Conservation (phyloP, 30 jellyfish, hydroid and myxozoan genomes). For the Turritopsis rubra region DNA sequence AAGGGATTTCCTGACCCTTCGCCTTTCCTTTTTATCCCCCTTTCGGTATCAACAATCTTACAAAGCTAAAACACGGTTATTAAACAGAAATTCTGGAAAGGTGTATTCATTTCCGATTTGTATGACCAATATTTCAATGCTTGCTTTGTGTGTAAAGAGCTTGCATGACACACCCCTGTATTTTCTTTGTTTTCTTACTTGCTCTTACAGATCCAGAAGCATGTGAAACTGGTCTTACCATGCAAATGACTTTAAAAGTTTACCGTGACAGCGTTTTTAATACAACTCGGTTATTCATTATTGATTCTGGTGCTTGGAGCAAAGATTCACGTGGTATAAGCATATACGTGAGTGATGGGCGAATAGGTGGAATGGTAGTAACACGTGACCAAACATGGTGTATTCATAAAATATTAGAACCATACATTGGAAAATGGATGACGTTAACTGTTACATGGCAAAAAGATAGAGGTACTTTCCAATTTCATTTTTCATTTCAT, state of each 20-base stretch:
- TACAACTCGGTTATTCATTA: slow-evolving; percentile 52
- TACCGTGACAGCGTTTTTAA: slow-evolving; percentile 64
- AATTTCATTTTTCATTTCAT: not conserved
- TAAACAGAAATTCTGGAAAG: too few relatives aligned
- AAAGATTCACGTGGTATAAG: slow-evolving; percentile 91
- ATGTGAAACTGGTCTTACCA: slow-evolving; percentile 74
- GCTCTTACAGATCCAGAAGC: slow-evolving; percentile 70
- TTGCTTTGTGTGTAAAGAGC: not conserved
- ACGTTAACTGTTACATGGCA: slow-evolving; percentile 78
- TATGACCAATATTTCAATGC: not conserved
- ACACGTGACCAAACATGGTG: slow-evolving; percentile 85
- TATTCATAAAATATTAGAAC: slow-evolving; percentile 52
- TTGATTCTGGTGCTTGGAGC: slow-evolving; percentile 95
- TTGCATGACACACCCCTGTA: not conserved
- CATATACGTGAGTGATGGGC: slow-evolving; percentile 70
- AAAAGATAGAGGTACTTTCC: slow-evolving; percentile 49
- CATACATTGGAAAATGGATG: slow-evolving; percentile 70
- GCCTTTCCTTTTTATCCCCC: too few relatives aligned
- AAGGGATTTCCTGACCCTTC: too few relatives aligned
- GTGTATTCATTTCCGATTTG: too few relatives aligned
- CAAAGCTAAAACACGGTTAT: too few relatives aligned
- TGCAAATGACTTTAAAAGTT: slow-evolving; percentile 72
- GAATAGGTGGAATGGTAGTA: slow-evolving; percentile 71
- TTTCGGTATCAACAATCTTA: too few relatives aligned
- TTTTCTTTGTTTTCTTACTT: not conserved